These are phyloP conservation scores for Mya arenaria DNA, from an alignment of 1,140 invertebrate species.

Conservation along the genomic window DNA sequence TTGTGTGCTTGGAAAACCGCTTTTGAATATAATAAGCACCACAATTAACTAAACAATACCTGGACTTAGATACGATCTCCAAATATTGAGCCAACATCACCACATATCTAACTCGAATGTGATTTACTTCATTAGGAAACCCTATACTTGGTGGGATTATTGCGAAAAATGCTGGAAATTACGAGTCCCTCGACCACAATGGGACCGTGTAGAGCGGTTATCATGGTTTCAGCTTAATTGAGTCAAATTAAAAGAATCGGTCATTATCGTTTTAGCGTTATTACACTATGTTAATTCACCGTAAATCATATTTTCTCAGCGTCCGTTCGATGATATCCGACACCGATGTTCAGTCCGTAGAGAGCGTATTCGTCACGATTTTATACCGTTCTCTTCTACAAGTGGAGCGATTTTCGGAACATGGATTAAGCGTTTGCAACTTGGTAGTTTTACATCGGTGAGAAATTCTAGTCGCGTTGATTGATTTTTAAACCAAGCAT, in stretches of 20 bases:
- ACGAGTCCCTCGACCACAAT: conserved; percentile 20
- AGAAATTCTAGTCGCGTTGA: too few relatives aligned
- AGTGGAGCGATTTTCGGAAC: too few relatives aligned
- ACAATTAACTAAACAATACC: conserved; percentile 48
- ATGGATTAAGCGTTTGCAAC: too few relatives aligned
- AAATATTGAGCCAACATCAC: conserved; percentile 25
- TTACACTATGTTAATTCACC: conserved; percentile 33
- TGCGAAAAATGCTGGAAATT: conserved; percentile 31
- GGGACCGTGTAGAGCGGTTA: conserved; percentile 10
- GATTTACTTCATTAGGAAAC: conserved; percentile 41
- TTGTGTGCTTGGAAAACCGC: conserved; percentile 29
- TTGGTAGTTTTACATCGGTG: too few relatives aligned
- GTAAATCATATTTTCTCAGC: conserved; percentile 20
- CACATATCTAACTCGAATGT: conserved; percentile 4
- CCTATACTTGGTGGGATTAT: background rate
- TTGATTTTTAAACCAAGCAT: too few relatives aligned
- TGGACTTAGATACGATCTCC: conserved; percentile 40
- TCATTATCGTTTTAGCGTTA: conserved; percentile 40
- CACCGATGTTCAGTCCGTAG: background rate
- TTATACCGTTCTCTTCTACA: background rate
- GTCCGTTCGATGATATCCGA: background rate
- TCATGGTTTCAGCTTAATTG: conserved; percentile 49
- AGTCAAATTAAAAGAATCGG: conserved; percentile 34
- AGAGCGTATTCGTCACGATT: background rate
- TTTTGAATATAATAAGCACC: conserved; percentile 33